phyloP scores from a whole-genome alignment of 92 coral and sea anemone species.

The Virgularia gustaviana region DNA sequence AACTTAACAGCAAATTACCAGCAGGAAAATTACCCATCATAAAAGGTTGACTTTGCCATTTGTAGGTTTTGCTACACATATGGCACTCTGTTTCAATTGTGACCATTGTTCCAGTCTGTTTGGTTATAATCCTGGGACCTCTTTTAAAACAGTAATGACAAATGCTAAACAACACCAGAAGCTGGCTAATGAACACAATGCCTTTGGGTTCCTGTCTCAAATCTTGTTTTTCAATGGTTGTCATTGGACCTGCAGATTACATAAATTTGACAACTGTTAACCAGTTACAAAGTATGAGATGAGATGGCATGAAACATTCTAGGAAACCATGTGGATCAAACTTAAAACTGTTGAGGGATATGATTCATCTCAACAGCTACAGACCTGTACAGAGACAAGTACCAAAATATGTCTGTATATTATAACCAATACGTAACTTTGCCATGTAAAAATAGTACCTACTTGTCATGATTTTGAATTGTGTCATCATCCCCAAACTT shows the following conservation, averaged over 20 bases:
- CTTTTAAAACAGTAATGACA: background rate
- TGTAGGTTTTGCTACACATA: conserved; percentile 1
- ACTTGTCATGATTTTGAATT: too few species aligned
- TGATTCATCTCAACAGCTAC: too few species aligned
- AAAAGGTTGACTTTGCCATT: conserved; percentile 48
- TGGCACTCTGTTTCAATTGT: conserved; percentile 23
- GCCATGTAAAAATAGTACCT: too few species aligned
- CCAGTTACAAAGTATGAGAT: too few species aligned
- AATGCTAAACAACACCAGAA: background rate
- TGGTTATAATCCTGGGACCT: background rate
- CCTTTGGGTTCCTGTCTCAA: background rate
- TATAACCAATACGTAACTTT: too few species aligned
- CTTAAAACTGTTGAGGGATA: too few species aligned
- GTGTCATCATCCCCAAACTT: too few species aligned
- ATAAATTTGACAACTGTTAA: background rate
- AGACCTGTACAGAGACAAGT: too few species aligned
- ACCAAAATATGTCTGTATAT: too few species aligned
- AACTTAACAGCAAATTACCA: conserved; percentile 48
- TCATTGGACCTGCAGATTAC: background rate
- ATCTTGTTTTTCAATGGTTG: background rate
- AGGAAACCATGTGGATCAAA: too few species aligned
- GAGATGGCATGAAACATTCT: too few species aligned
- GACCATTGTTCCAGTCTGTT: conserved; percentile 40
- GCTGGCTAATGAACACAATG: background rate
- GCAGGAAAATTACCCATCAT: conserved; percentile 41